Percentiles rank a stretch among this genome's conserved stretches.
Evolutionary conservation across 1,140 invertebrate genomes (phyloP).

Genomic region (Ylistrum balloti): DNA sequence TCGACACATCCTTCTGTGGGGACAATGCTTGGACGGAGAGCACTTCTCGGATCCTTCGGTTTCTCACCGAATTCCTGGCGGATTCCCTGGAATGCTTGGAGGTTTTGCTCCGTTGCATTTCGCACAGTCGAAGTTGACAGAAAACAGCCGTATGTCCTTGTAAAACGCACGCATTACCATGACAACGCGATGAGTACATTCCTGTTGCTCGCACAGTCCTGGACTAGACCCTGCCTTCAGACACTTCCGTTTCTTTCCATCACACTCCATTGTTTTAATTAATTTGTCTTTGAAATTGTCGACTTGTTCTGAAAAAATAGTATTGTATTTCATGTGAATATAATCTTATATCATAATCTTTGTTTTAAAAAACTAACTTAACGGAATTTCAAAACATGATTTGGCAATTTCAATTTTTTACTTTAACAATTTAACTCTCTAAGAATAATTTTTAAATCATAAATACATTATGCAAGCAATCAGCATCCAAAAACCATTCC

Average conservation of each 20-base stretch:
- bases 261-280: background rate
- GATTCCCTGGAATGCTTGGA: background rate
- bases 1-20: too few species aligned
- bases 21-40: background rate
- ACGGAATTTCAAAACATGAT: too few species aligned
- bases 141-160: background rate
- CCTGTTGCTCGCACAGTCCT: background rate
- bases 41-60: background rate
- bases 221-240: background rate
- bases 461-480: too few species aligned
- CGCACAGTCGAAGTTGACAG: background rate
- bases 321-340: too few species aligned
- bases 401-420: too few species aligned
- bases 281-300: background rate
- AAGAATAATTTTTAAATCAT: too few species aligned
- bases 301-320: background rate
- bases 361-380: too few species aligned
- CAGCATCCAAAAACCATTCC: too few species aligned
- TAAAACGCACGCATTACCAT: background rate
- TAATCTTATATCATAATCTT: too few species aligned
- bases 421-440: too few species aligned
- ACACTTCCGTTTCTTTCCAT: background rate
- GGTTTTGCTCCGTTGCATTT: background rate
- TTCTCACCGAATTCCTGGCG: background rate
- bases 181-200: background rate